Evolutionary conservation across 2,888 invertebrate species (phyloP).

Genomic region (Melinaea marsaeus): DNA sequence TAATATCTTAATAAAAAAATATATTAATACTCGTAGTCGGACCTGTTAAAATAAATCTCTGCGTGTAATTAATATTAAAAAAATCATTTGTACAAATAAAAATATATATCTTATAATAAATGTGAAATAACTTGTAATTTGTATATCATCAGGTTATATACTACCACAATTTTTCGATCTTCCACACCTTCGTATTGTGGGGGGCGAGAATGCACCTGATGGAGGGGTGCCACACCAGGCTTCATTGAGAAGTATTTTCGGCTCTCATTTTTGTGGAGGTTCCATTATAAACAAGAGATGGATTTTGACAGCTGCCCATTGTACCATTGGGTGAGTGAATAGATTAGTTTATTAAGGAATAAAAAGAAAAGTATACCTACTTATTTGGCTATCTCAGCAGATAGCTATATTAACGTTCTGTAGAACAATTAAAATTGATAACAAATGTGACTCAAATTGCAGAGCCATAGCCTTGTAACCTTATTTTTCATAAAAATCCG

Average conservation of each 20-base stretch:
- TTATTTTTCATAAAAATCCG: too few species aligned
- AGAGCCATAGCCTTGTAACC: too few species aligned
- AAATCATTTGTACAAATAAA: background rate
- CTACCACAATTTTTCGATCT: slow-evolving; percentile 16
- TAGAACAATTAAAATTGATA: too few species aligned
- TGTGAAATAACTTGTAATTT: too few species aligned
- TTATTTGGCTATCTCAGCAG: background rate
- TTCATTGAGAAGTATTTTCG: slow-evolving; percentile 52
- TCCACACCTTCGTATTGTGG: slow-evolving; percentile 49
- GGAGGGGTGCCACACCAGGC: slow-evolving; percentile 70
- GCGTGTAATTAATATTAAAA: background rate
- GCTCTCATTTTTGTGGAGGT: slow-evolving; percentile 67
- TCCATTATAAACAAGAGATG: slow-evolving; percentile 60
- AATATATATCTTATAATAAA: background rate
- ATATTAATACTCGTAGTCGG: too few species aligned
- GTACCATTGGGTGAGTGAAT: slow-evolving; percentile 55
- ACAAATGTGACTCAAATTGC: too few species aligned
- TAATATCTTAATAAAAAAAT: too few species aligned
- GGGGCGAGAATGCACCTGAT: slow-evolving; percentile 62
- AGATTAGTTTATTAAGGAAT: background rate
- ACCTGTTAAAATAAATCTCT: too few species aligned
- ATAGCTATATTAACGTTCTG: too few species aligned
- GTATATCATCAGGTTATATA: slow-evolving; percentile 12
- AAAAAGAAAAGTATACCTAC: background rate
- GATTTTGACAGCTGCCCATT: slow-evolving; percentile 73